Base-by-base conservation (phyloP, 2,113 vertebrate species). In the Hypanus sabinus region DNA sequence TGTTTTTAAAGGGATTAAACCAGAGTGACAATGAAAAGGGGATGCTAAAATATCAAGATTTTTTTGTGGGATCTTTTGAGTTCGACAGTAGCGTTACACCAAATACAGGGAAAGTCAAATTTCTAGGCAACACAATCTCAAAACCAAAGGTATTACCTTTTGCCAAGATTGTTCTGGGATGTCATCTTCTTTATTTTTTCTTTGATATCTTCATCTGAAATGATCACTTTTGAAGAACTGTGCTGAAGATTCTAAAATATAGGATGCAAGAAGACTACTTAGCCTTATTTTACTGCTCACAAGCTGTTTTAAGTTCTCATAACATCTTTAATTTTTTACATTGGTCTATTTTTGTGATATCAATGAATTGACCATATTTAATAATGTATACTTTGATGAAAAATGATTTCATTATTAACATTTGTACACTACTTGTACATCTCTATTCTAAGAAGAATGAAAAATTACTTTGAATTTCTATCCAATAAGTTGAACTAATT, bases 201-300 rank as follows among this genome's bases (percentile, higher is more conserved):
- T 94, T 96, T 94, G 71, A 70, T 95, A 68, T 97, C 95, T 1
- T 60, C 94, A 95, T 96, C 95, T 60, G 94, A 95, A 94, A 94
- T 0, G 57, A 94, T 46, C 79, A 95, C 68, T 94, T 94, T 94
- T 94, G 94, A 93, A 93, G 46, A 88, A 71, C 20, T 83, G 77
- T 91, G 38, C 0, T 93, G 79, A 92, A 71, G 85, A 16, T 93
- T 38, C 85, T 93, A 91, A 3, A 70, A 36, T 91, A 27, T 18
- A 73, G 91, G 10, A 93, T 30, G 27, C 18, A 24, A 73, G 33
- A 6, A 33, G 85, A 65, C n/a, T 18, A 10, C 33, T 90, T 16
- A n/a, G 30, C n/a, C 85, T 6, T 33, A 16, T 65, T 57, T n/a
- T 65, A 6, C 57, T 30, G n/a, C 5, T 65, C 16, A 11, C 55